Conservation (phyloP, 1,140 invertebrate species). For the Conus ventricosus region DNA sequence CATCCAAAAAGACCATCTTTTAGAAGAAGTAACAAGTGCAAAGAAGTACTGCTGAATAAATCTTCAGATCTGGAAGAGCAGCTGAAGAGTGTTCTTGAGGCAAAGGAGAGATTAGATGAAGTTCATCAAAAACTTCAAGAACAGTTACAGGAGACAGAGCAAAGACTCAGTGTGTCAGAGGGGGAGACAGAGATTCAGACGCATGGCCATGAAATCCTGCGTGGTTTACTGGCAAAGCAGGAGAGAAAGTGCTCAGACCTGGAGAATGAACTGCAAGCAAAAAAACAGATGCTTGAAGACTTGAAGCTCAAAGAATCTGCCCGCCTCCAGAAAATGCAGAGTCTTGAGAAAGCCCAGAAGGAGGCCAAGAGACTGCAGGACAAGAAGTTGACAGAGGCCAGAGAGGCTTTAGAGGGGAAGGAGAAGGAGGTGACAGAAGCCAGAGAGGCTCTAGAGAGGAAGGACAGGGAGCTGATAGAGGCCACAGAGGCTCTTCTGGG, state of each 20-base stretch:
- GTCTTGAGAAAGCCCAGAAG: conserved; percentile 29
- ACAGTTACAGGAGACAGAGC: conserved; percentile 4
- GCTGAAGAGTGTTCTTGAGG: neutral
- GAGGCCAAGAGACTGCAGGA: conserved; percentile 28
- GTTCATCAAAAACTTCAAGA: neutral
- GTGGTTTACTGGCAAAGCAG: neutral
- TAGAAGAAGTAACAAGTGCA: neutral
- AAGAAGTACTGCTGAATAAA: neutral
- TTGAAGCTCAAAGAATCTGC: neutral
- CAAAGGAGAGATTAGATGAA: neutral
- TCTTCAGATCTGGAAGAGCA: conserved; percentile 13
- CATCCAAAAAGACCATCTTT: conserved; percentile 3
- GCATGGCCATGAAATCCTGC: neutral
- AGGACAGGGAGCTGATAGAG: conserved; percentile 20
- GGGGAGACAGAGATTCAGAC: conserved; percentile 10
- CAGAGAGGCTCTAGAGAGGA: conserved; percentile 13
- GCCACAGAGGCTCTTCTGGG: neutral
- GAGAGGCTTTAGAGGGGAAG: conserved; percentile 14
- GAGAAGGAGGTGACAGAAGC: conserved; percentile 24
- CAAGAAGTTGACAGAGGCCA: conserved; percentile 26
- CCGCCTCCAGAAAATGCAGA: conserved; percentile 10
- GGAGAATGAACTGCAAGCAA: neutral
- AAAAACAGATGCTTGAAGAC: neutral
- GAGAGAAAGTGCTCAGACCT: neutral
- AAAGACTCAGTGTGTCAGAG: neutral